Base-by-base conservation (phyloP, 1,140 invertebrate genomes). In the Scaptomyza hsui region DNA sequence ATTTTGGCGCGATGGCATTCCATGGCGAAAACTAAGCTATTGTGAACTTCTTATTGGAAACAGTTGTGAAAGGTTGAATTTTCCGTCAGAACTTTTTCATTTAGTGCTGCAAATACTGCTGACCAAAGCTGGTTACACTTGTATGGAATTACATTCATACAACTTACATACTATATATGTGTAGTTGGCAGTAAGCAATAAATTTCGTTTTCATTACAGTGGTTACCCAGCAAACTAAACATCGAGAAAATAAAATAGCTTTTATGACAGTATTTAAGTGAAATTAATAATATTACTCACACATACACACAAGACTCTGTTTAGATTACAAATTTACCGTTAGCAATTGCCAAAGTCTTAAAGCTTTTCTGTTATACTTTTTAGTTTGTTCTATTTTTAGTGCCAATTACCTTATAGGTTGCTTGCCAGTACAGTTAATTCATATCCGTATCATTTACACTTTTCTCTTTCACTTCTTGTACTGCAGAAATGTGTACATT, bases 1-100 rank as follows among this genome's bases (percentile, higher is more conserved):
- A 35, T 64, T 70, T 70, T 70, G 67, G 67, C 67, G 60, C 67
- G 60, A 42, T 63, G 49, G 59, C 52, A 70, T 24, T 39, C 2
- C 18, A 64, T 16, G 32, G 21, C 44, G 16, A 39, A 26, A 39
- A 26, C 7, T 16, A 21, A 41, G 35, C 45, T 15, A 18, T 44
- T 49, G n/a, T 41, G 5, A 44, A 18, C 32, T 41, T 3, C 35
- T 39, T 41, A 35, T 52, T 35, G 7, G 39, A 53, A 45, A 61
- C 7, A 26, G 21, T 42, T 42, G 19, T 16, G 16, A 29, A 51
- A 35, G 48, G 42, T 52, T 37, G 3, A 21, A 60, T 48, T 19
- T 44, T 44, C 18, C 39, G 15, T 53, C 53, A 32, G 16, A 47
- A 47, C 24, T 56, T 39, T 49, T 49, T 35, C 18, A 37, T 61